Evolutionary conservation across 92 coral and sea anemone species (phyloP).

Genomic region (Palythoa grandiflora): DNA sequence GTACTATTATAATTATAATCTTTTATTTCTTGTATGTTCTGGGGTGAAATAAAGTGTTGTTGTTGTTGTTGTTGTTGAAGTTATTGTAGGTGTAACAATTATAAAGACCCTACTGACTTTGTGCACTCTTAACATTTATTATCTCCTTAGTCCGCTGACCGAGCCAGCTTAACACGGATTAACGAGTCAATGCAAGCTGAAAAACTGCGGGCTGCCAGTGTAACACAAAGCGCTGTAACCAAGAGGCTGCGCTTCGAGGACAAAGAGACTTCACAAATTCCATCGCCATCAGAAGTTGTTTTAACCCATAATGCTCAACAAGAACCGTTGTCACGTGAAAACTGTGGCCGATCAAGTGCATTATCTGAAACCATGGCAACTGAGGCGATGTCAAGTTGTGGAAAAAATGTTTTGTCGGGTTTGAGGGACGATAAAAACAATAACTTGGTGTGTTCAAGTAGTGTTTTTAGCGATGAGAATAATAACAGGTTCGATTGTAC

Average conservation of each 20-base stretch:
- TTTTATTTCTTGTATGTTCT: too few species aligned
- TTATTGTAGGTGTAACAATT: too few species aligned
- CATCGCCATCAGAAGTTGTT: neutral
- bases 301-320: neutral
- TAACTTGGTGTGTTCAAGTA: neutral
- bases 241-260: constrained; percentile 68
- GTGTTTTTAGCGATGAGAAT: neutral
- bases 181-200: constrained; percentile 69
- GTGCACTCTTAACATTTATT: neutral
- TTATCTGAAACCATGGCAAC: neutral
- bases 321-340: constrained; percentile 5
- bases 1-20: too few species aligned
- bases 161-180: constrained; percentile 67
- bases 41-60: too few species aligned
- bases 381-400: neutral
- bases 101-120: too few species aligned
- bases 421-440: neutral
- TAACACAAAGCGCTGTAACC: constrained; percentile 50
- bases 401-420: neutral
- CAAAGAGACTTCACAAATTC: constrained; percentile 14
- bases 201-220: constrained; percentile 26
- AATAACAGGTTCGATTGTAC: neutral
- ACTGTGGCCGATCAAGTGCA: neutral
- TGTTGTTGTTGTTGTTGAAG: too few species aligned
- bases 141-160: constrained; percentile 62